Evolutionary conservation across 53 echinoderm and acorn worm genomes (phyloP).

Genomic region (Henricia sp.): DNA sequence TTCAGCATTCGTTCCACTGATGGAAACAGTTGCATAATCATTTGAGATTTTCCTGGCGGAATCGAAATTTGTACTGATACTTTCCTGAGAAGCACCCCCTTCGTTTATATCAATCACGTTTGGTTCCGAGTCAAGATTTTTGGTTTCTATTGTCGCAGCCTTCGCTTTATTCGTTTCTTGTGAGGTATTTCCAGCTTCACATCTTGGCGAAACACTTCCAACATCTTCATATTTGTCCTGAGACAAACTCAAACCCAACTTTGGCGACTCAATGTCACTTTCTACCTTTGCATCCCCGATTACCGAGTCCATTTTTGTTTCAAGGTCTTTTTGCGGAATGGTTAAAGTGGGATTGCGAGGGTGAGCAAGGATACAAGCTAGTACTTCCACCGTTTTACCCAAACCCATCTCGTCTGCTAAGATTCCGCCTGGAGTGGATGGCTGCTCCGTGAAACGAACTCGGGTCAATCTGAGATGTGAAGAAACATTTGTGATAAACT

Average conservation of each 20-base stretch:
- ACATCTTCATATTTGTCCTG: no score
- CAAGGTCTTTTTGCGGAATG: neutral
- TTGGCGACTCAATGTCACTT: neutral
- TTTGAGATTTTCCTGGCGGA: no score
- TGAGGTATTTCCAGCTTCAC: no score
- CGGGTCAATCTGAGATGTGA: slow-evolving; percentile 75
- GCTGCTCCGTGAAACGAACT: slow-evolving; percentile 57
- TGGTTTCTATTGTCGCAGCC: neutral
- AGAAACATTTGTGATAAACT: no score
- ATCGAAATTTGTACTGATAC: neutral
- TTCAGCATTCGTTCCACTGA: neutral
- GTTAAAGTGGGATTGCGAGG: slow-evolving; percentile 50
- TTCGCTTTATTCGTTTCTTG: no score
- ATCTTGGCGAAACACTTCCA: no score
- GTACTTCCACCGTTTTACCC: slow-evolving; percentile 97
- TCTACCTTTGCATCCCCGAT: neutral
- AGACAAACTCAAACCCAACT: neutral
- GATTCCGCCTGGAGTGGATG: slow-evolving; percentile 84
- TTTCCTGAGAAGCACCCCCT: neutral
- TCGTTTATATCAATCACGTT: neutral
- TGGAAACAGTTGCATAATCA: no score
- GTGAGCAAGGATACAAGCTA: slow-evolving; percentile 90
- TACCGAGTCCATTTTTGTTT: neutral
- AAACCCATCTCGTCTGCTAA: slow-evolving; percentile 99
- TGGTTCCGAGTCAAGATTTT: neutral